These are phyloP conservation scores for Hyppa rectilinea DNA, from an alignment of 2,888 invertebrate genomes.

Conservation along the genomic window DNA sequence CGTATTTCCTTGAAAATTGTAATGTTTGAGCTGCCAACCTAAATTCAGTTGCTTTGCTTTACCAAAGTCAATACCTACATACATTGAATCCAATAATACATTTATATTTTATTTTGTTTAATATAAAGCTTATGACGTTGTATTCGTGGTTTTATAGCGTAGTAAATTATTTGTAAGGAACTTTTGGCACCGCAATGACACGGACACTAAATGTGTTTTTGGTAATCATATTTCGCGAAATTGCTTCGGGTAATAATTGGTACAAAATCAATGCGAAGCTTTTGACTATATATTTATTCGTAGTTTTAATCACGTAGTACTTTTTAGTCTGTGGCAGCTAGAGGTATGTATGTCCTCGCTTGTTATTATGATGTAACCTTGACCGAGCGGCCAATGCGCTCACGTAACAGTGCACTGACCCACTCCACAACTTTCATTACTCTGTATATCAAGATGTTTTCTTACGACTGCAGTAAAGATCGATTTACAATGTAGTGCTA, in stretches of 20 bases:
- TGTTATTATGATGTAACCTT: conserved; percentile 70
- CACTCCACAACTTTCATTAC: conserved; percentile 60
- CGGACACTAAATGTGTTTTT: no score
- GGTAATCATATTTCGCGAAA: no score
- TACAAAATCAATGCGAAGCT: no score
- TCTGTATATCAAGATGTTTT: conserved; percentile 29
- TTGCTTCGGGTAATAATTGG: no score
- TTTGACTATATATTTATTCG: no score
- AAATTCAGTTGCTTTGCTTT: background rate
- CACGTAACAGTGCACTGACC: conserved; percentile 73
- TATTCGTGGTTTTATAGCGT: no score
- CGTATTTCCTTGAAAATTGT: background rate
- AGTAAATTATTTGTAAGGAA: no score
- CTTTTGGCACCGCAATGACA: no score
- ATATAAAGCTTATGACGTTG: no score
- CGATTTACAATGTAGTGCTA: background rate
- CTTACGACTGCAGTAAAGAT: conserved; percentile 27
- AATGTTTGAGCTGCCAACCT: background rate
- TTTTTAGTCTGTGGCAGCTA: background rate
- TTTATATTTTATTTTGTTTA: no score
- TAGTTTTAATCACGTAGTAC: background rate
- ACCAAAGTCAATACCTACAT: no score
- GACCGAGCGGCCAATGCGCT: conserved; percentile 71
- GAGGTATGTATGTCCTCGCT: background rate
- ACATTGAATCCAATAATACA: no score